Evolutionary conservation across 37 sponge, comb jelly and placozoan genomes (phyloP).

Genomic region (Beroe ovata): DNA sequence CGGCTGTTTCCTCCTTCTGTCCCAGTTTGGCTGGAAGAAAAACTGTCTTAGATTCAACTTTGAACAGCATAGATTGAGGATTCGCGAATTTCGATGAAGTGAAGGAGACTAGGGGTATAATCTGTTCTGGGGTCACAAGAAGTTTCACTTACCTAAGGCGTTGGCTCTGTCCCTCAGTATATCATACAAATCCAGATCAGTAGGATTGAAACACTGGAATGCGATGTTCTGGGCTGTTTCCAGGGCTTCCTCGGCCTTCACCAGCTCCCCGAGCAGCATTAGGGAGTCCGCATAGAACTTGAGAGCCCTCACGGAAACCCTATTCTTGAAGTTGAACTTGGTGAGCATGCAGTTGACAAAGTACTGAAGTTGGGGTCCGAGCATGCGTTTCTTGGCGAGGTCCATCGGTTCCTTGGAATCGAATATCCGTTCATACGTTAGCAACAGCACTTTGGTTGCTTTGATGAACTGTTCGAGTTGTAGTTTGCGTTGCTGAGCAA

Average conservation of each 20-base stretch:
- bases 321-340: slow-evolving; percentile 68
- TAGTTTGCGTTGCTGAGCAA: slow-evolving; percentile 45
- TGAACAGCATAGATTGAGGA: too few relatives aligned
- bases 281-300: slow-evolving; percentile 66
- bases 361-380: slow-evolving; percentile 62
- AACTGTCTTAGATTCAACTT: background rate
- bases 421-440: slow-evolving; percentile 41
- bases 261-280: slow-evolving; percentile 36
- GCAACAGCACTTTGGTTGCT: slow-evolving; percentile 42
- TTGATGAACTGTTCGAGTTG: slow-evolving; percentile 51
- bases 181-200: slow-evolving; percentile 59
- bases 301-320: slow-evolving; percentile 50
- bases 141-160: slow-evolving; percentile 37
- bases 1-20: slow-evolving; percentile 54
- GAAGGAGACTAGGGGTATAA: too few relatives aligned
- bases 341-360: slow-evolving; percentile 62
- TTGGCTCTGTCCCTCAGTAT: slow-evolving; percentile 61
- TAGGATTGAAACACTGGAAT: slow-evolving; percentile 65
- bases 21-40: slow-evolving; percentile 6
- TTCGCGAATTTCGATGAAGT: too few relatives aligned
- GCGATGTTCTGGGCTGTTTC: slow-evolving; percentile 64
- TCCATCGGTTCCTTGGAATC: slow-evolving; percentile 47
- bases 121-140: too few relatives aligned
- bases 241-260: slow-evolving; percentile 61
- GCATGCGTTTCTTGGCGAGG: slow-evolving; percentile 36